Conservation (phyloP, 1,140 invertebrate species). For the Drosophila subpulchrella region DNA sequence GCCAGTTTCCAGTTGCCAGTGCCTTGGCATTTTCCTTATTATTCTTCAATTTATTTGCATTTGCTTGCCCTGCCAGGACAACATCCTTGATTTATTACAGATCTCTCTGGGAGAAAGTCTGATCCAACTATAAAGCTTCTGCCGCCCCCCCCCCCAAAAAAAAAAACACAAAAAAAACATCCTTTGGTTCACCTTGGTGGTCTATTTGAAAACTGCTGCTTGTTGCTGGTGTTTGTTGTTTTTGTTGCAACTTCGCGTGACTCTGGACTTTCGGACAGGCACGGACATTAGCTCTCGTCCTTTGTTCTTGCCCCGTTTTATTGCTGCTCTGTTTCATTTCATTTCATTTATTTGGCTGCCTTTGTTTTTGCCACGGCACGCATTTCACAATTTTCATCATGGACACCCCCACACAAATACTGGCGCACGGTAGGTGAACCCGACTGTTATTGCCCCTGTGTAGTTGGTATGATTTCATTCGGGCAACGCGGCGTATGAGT, state of each 20-base stretch:
- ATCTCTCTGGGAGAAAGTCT: conserved; percentile 25
- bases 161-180: conserved; percentile 16
- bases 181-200: conserved; percentile 60
- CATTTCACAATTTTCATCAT: conserved; percentile 69
- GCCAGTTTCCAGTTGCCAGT: conserved; percentile 16
- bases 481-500: conserved; percentile 67
- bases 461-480: conserved; percentile 76
- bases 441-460: conserved; percentile 45
- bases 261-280: conserved; percentile 69
- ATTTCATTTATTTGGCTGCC: conserved; percentile 37
- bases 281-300: conserved; percentile 55
- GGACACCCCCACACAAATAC: conserved; percentile 37
- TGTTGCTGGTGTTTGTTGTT: conserved; percentile 35
- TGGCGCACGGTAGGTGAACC: conserved; percentile 36
- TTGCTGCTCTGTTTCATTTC: conserved; percentile 47
- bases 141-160: neutral
- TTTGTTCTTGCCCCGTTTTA: conserved; percentile 42
- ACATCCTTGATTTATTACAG: conserved; percentile 59
- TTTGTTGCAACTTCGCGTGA: conserved; percentile 72
- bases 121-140: conserved; percentile 7
- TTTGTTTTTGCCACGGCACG: conserved; percentile 51
- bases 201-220: conserved; percentile 37
- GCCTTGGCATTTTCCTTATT: conserved; percentile 59
- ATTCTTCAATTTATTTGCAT: conserved; percentile 79
- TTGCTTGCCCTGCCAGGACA: conserved; percentile 30